Evolutionary conservation across 2,888 invertebrate genomes (phyloP).

Genomic region (Clunio marinus): DNA sequence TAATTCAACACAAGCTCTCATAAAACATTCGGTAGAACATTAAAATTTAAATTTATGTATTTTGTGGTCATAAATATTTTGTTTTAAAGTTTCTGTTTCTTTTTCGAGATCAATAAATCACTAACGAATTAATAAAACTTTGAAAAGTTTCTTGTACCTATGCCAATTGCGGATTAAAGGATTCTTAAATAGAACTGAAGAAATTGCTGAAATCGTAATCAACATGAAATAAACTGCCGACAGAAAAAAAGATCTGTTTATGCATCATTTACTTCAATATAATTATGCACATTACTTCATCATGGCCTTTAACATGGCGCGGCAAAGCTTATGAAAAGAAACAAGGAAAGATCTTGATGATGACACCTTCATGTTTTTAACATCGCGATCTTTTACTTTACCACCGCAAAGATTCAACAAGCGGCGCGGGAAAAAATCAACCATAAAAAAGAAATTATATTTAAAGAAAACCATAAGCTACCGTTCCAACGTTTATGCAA

Average conservation of each 20-base stretch:
- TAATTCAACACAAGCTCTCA: constrained; percentile 3
- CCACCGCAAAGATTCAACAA: constrained; percentile 4
- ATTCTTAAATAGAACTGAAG: too few relatives aligned
- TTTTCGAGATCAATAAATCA: constrained; percentile 8
- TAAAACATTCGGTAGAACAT: constrained; percentile 6
- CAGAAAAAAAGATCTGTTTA: neutral
- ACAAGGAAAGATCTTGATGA: constrained; percentile 33
- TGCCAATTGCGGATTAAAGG: too few relatives aligned
- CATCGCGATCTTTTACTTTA: constrained; percentile 35
- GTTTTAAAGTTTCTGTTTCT: constrained; percentile 1
- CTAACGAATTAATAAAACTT: neutral
- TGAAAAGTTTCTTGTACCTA: neutral
- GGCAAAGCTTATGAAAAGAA: neutral
- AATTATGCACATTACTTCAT: constrained; percentile 3
- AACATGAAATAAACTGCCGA: neutral
- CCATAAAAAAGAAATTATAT: constrained; percentile 38
- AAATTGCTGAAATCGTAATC: too few relatives aligned
- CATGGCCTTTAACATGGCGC: neutral
- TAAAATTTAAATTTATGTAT: constrained; percentile 20
- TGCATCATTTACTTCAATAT: constrained; percentile 7
- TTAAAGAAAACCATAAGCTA: constrained; percentile 36
- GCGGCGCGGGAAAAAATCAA: constrained; percentile 26
- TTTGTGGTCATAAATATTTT: too few relatives aligned
- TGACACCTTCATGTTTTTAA: constrained; percentile 31
- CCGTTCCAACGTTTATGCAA: constrained; percentile 35